These are phyloP conservation scores for Maconellicoccus hirsutus DNA, from an alignment of 1,140 invertebrate genomes.

Conservation along the genomic window DNA sequence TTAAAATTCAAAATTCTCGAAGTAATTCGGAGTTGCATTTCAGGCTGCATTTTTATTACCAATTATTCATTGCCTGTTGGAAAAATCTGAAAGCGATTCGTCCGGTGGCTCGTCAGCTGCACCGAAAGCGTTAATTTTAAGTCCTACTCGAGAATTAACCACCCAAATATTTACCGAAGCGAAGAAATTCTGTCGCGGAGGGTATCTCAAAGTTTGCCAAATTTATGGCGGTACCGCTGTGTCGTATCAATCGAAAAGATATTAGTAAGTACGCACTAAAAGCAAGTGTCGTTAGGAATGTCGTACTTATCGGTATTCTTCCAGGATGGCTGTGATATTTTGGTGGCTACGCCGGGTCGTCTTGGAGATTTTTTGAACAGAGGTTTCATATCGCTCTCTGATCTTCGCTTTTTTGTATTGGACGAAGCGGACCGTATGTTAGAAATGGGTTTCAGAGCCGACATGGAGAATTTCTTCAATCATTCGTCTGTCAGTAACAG, in stretches of 20 bases:
- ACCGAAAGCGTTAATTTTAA: conserved; percentile 28
- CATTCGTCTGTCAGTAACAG: conserved; percentile 56
- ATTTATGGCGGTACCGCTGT: conserved; percentile 78
- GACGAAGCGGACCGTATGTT: conserved; percentile 98
- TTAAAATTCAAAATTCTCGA: background rate
- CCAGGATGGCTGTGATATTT: conserved; percentile 64
- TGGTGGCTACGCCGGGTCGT: conserved; percentile 89
- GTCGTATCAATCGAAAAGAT: conserved; percentile 22
- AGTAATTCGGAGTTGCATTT: background rate
- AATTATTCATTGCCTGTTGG: conserved; percentile 55
- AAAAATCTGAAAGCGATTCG: background rate
- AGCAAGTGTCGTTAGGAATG: no score
- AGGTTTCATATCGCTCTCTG: conserved; percentile 56
- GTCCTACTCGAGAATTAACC: conserved; percentile 83
- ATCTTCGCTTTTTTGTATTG: conserved; percentile 69
- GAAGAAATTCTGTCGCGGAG: conserved; percentile 64
- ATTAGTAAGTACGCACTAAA: conserved; percentile 20
- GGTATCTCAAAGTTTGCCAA: conserved; percentile 56
- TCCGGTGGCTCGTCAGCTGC: background rate
- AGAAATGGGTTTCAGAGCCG: conserved; percentile 76
- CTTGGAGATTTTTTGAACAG: conserved; percentile 72
- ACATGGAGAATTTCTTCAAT: conserved; percentile 61
- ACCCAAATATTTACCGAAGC: conserved; percentile 79
- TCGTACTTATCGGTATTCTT: no score
- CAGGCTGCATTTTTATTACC: conserved; percentile 79